Evolutionary conservation across 2,113 vertebrate species (phyloP).

Genomic region (Carassius auratus): DNA sequence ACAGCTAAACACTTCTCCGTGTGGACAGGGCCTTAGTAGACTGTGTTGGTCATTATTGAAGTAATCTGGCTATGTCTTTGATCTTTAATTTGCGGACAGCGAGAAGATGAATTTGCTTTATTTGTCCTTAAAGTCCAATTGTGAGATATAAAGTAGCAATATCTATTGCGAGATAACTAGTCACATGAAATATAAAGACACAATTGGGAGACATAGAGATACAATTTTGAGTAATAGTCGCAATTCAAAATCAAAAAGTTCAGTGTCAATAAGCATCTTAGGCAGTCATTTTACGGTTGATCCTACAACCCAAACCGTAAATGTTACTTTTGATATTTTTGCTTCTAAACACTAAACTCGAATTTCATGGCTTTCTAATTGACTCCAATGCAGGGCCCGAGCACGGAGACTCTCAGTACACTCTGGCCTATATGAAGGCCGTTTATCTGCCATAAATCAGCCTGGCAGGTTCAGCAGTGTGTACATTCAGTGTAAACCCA

Average conservation of each 20-base stretch:
- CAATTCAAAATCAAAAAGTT: not conserved
- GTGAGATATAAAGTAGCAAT: too few species aligned
- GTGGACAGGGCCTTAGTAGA: not conserved
- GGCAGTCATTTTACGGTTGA: not conserved
- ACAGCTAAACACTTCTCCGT: too few species aligned
- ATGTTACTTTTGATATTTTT: not conserved
- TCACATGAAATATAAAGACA: not conserved
- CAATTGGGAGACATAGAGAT: not conserved
- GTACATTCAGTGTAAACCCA: conserved; percentile 72
- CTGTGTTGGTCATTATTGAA: too few species aligned
- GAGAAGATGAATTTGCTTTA: too few species aligned
- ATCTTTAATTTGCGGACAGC: too few species aligned
- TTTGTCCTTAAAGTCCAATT: not conserved
- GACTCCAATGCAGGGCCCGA: conserved; percentile 62
- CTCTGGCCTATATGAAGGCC: conserved; percentile 59
- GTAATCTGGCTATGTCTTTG: too few species aligned
- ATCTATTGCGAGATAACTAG: not conserved
- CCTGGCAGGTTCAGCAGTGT: conserved; percentile 69
- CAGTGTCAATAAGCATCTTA: not conserved
- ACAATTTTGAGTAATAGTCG: not conserved
- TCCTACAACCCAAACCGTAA: not conserved
- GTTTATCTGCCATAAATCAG: conserved; percentile 69
- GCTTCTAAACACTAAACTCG: not conserved
- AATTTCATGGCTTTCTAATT: conserved; percentile 65
- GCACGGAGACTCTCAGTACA: conserved; percentile 52